These are phyloP conservation scores for Pelodytes ibericus DNA, from an alignment of 2,797 vertebrate species.

Conservation along the genomic window DNA sequence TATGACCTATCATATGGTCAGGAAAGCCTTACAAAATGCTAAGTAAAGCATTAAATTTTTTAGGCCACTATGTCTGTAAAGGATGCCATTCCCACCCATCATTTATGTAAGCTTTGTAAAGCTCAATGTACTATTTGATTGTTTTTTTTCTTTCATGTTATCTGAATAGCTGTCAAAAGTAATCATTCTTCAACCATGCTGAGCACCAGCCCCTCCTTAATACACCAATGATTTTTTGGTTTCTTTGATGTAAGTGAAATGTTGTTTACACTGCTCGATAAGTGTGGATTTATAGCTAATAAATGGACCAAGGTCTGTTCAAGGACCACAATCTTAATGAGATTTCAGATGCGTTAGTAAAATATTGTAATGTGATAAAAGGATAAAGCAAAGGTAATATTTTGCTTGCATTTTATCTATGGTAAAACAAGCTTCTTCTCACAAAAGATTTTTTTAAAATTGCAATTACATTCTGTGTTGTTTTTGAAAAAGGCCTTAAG, in stretches of 20 bases:
- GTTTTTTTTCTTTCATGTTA: not conserved
- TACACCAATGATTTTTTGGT: not conserved
- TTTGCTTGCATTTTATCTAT: no score
- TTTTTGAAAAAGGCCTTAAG: no score
- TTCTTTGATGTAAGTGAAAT: constrained; percentile 7
- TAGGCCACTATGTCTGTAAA: no score
- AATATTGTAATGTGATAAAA: not conserved
- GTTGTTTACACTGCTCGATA: not conserved
- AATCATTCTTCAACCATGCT: not conserved
- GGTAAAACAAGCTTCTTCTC: no score
- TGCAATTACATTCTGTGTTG: no score
- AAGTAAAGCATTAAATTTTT: no score
- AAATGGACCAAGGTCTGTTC: constrained; percentile 20
- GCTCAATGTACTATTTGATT: no score
- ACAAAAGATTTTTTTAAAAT: no score
- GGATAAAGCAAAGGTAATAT: not conserved
- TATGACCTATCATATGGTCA: no score
- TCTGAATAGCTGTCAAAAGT: not conserved
- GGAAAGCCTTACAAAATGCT: no score
- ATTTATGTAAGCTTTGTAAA: no score
- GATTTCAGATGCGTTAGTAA: not conserved
- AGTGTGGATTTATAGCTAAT: constrained; percentile 1
- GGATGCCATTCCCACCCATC: no score
- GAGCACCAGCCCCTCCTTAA: not conserved
- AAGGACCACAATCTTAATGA: constrained; percentile 1